phyloP scores from a whole-genome alignment of 2,888 invertebrate species.

The Pediacus dermestoides region DNA sequence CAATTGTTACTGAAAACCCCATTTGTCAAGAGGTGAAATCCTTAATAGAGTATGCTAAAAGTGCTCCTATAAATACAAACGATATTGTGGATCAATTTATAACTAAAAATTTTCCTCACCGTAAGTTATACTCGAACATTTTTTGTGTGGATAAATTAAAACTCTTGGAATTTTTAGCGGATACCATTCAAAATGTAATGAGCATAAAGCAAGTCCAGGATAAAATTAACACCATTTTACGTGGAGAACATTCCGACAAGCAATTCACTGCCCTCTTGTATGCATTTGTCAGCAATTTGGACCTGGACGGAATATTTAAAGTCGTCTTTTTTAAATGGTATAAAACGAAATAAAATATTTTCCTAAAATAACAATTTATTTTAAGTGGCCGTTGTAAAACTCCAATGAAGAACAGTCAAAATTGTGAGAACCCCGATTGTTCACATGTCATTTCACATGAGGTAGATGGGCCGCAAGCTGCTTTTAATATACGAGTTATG shows the following conservation, averaged over 20 bases:
- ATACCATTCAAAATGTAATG: conserved; percentile 57
- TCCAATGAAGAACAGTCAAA: conserved; percentile 22
- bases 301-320: conserved; percentile 59
- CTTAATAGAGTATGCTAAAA: conserved; percentile 54
- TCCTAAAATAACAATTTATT: conserved; percentile 10
- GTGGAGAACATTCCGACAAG: conserved; percentile 47
- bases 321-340: conserved; percentile 51
- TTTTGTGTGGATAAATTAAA: conserved; percentile 1
- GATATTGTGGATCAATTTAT: conserved; percentile 43
- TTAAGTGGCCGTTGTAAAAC: conserved; percentile 39
- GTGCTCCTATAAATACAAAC: conserved; percentile 43
- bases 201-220: conserved; percentile 57
- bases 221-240: conserved; percentile 40
- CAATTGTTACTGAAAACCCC: conserved; percentile 73
- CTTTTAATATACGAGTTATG: conserved; percentile 60
- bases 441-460: conserved; percentile 37
- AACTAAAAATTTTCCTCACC: conserved; percentile 48
- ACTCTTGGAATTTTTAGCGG: conserved; percentile 38
- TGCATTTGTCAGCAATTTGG: conserved; percentile 65
- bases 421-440: conserved; percentile 48
- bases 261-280: conserved; percentile 70
- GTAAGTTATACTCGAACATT: conserved; percentile 46
- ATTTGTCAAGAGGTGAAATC: conserved; percentile 59
- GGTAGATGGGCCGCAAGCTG: conserved; percentile 42
- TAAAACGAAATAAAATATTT: conserved; percentile 18